Conservation (phyloP, 2,113 vertebrate species). For the Eudyptes chrysolophus region DNA sequence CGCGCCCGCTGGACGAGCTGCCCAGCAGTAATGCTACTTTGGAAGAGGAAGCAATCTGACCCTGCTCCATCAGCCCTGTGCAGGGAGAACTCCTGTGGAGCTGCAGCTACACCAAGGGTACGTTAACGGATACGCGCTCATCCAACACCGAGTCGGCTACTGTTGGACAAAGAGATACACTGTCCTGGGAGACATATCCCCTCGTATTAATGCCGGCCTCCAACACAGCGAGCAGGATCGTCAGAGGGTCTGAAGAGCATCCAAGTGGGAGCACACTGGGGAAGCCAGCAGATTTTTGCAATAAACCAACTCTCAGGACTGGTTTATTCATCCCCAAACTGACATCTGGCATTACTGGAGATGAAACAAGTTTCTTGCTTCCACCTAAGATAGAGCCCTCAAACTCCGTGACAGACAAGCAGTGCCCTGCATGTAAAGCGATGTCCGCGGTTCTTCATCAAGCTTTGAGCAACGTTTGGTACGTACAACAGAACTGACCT, state of each 20-base stretch:
- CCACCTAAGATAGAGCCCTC: not conserved
- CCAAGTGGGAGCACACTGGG: not conserved
- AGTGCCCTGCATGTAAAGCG: rapidly evolving
- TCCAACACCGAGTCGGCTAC: rapidly evolving
- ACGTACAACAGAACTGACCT: not conserved
- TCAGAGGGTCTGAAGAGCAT: not conserved
- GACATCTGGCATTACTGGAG: not conserved
- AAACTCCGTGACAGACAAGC: not conserved
- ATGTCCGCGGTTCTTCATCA: rapidly evolving
- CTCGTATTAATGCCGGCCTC: rapidly evolving
- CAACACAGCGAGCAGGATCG: not conserved
- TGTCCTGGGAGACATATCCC: not conserved
- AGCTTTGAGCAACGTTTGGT: not conserved
- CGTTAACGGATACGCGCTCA: rapidly evolving
- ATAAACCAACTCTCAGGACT: not conserved
- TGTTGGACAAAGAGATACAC: not conserved
- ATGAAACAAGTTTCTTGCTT: not conserved
- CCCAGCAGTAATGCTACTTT: not conserved
- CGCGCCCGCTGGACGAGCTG: rapidly evolving
- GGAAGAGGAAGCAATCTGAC: not conserved
- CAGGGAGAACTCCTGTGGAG: not conserved
- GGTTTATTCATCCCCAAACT: not conserved
- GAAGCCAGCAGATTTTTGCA: not conserved
- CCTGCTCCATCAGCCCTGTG: not conserved
- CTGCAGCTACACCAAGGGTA: not conserved